phyloP scores from a whole-genome alignment of 1,140 invertebrate genomes.

The Polyergus mexicanus region DNA sequence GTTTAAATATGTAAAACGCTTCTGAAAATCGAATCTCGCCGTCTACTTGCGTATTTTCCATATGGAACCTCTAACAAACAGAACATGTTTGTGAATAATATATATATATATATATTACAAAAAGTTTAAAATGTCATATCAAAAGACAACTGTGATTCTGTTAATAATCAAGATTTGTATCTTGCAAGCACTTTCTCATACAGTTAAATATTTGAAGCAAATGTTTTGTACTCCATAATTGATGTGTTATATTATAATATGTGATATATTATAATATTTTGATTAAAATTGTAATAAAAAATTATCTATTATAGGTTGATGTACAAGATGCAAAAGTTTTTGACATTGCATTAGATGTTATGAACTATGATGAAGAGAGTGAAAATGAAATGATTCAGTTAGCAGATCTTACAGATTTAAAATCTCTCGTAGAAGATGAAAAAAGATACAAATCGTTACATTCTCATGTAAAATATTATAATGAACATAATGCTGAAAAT shows the following conservation, averaged over 20 bases:
- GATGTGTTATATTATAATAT: background rate
- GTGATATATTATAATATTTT: background rate
- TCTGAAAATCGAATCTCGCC: constrained; percentile 80
- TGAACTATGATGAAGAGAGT: constrained; percentile 75
- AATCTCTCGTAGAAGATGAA: constrained; percentile 67
- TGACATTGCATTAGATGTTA: constrained; percentile 75
- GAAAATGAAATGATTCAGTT: constrained; percentile 81
- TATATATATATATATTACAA: background rate
- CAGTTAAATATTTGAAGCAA: constrained; percentile 63
- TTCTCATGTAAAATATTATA: constrained; percentile 78
- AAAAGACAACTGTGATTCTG: constrained; percentile 26
- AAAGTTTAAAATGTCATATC: constrained; percentile 52
- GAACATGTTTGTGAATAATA: constrained; percentile 24
- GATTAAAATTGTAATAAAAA: constrained; percentile 23
- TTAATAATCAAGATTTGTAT: constrained; percentile 47
- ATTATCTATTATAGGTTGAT: constrained; percentile 64
- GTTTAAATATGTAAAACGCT: constrained; percentile 75
- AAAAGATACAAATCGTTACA: constrained; percentile 77
- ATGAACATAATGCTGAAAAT: constrained; percentile 61
- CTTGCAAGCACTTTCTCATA: constrained; percentile 67
- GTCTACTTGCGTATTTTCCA: constrained; percentile 78
- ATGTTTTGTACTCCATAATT: constrained; percentile 12
- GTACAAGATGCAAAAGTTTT: constrained; percentile 72
- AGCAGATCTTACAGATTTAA: constrained; percentile 70
- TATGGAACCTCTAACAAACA: constrained; percentile 77